Base-by-base conservation (phyloP, 2,797 vertebrate genomes). In the Sparidentex hasta region DNA sequence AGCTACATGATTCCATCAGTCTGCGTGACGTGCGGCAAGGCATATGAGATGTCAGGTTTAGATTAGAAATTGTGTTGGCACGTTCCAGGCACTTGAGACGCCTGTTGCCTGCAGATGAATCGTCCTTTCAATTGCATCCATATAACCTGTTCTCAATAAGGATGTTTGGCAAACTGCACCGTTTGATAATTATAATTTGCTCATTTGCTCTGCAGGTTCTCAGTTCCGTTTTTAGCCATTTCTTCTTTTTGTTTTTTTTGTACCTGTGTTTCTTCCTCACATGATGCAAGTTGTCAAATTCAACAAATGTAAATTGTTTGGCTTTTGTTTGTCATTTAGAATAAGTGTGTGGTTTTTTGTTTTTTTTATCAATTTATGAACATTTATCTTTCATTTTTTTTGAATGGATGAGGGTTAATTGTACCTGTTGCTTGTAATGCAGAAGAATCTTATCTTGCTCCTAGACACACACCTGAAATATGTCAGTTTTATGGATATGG, bases 1-100 rank as follows among this genome's bases (percentile, higher is more conserved):
- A 86, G 65, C 72, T 50, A 52, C 83, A 66, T 13, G 72, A 84
- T 82, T 85, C 72, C 82, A 84, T 76, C 87, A 52, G 56, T 80
- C 83, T 67, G 67, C 16, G 38, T 56, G 50, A 33, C 23, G 64
- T 21, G 57, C 41, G 4, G 51, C 74, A 62, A 78, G 21, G 33
- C 46, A 65, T 61, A 43, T 11, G 29, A 56, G 61, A 65, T 61
- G 43, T 17, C 4, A 27, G 70, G 52, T 50, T 71, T 64, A 0
- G 21, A 65, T 70, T 38, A 67, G 81, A 78, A 80, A 54, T 59
- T 54, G 74, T n/a, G 5, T 48, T 23, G 1, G 43, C 69, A 51
- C 76, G 74, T 81, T 64, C 58, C 41, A 74, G 73, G 74, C 71
- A 59, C 54, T 58, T 23, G 51, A 62, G 58, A 77, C 67, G 54